Percentiles rank a stretch among this genome's conserved stretches.
Evolutionary conservation across 1,140 invertebrate species (phyloP).

Genomic region (Cotesia glomerata): DNA sequence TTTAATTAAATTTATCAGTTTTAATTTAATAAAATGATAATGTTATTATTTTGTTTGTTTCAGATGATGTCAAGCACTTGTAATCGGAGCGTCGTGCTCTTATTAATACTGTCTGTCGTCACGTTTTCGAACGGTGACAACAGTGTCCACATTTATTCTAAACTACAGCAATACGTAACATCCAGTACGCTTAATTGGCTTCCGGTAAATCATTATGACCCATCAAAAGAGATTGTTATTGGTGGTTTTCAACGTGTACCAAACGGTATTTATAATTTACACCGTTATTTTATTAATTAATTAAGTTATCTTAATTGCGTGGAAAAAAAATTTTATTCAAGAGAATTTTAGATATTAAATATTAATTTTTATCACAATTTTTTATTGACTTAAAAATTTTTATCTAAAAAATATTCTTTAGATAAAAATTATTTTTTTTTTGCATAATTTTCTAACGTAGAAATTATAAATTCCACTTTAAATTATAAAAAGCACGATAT

Average conservation of each 20-base stretch:
- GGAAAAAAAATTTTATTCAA: no score
- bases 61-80: constrained; percentile 51
- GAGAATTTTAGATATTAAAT: no score
- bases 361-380: no score
- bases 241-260: constrained; percentile 62
- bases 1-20: neutral
- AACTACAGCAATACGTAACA: constrained; percentile 58
- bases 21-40: neutral
- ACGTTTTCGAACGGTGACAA: constrained; percentile 48
- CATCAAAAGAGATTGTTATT: constrained; percentile 62
- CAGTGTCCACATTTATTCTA: constrained; percentile 60
- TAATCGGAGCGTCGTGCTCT: constrained; percentile 33
- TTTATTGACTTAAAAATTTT: no score
- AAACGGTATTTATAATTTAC: constrained; percentile 36
- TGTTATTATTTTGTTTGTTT: constrained; percentile 4
- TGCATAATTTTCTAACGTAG: no score
- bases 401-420: no score
- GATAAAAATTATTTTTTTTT: no score
- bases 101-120: constrained; percentile 38
- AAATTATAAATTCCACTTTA: no score
- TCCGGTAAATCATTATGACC: constrained; percentile 55
- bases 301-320: neutral
- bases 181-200: constrained; percentile 69
- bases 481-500: no score
- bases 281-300: neutral